Base-by-base conservation (phyloP, 2,113 vertebrate species). In the Xiphophorus maculatus region DNA sequence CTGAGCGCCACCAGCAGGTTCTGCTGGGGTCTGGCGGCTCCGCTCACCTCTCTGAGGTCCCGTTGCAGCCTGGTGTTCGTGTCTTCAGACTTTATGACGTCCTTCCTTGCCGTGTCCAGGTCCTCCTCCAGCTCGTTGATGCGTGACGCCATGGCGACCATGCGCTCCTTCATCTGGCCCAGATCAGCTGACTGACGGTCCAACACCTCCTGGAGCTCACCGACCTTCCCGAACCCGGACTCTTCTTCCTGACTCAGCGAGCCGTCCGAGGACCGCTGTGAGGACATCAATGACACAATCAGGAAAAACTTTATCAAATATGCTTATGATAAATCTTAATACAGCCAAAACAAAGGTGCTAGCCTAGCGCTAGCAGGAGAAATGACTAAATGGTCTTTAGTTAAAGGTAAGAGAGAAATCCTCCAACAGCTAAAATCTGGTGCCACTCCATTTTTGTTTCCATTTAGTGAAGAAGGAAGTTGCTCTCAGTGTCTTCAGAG, bases 61-160 rank as follows among this genome's bases (percentile, higher is more conserved):
- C 98, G 96, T 91, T 99, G 98, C 30, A 98, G 84, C 37, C 97
- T 95, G 0, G 96, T 98, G 92, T 97, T 99, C 88, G 94, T 85
- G 79, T 99, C 98, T 79, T 99, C 98, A 0, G 97, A 98, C 86
- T 96, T 98, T 85, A 98, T 98, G 73, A 99, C 95, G 87, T 99
- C 98, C 84, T 98, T 99, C 0, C 98, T 90, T 44, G 98, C 97
- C 0, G 97, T 98, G 90, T 99, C 97, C 78, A 99, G 94, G 79
- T 98, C 97, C 84, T 98, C 97, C 84, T 99, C 98, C 89, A 99
- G 96, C 91, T 99, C 97, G 0, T 86, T 88, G 73, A 97, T 96
- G n/a, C 93, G 95, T 51, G 94, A 92, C 15, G 93, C 96, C 71
- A 98, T 95, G 19, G 95, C 72, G 3, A 94, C 95, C 83, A 99